phyloP scores from a whole-genome alignment of 1,140 invertebrate genomes.

The Papilio machaon region DNA sequence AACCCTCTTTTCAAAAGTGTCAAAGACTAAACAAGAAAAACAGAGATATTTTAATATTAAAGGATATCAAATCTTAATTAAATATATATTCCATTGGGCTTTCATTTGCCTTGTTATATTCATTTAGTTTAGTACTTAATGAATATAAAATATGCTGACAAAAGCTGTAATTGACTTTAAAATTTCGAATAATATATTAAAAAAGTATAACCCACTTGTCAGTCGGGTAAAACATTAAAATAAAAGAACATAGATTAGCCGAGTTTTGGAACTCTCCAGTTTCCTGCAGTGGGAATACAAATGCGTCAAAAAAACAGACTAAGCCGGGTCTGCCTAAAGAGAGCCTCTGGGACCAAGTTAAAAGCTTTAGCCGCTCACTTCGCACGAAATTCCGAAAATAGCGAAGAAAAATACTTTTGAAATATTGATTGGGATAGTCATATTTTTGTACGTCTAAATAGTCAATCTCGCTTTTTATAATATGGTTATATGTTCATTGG shows the following conservation, averaged over 20 bases:
- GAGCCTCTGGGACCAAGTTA: background rate
- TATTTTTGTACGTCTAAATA: background rate
- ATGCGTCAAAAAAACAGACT: slow-evolving; percentile 16
- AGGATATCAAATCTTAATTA: no score
- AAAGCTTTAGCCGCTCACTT: background rate
- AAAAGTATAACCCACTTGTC: no score
- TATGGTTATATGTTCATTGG: background rate
- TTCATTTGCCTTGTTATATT: no score
- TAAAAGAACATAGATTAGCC: background rate
- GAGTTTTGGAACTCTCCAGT: background rate
- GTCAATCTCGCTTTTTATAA: background rate
- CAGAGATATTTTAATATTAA: background rate
- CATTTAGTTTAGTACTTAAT: no score
- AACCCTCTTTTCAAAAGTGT: background rate
- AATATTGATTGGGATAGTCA: background rate
- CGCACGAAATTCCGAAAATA: background rate
- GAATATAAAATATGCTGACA: no score
- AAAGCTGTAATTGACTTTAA: no score
- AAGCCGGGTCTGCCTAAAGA: background rate
- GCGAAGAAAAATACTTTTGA: background rate
- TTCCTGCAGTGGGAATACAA: background rate
- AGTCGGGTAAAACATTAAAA: background rate
- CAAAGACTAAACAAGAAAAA: background rate
- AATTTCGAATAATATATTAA: no score
- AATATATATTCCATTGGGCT: no score